Percentiles rank a stretch among this genome's conserved stretches.
Conservation (phyloP, 1,140 invertebrate genomes). For the Brachionus plicatilis region DNA sequence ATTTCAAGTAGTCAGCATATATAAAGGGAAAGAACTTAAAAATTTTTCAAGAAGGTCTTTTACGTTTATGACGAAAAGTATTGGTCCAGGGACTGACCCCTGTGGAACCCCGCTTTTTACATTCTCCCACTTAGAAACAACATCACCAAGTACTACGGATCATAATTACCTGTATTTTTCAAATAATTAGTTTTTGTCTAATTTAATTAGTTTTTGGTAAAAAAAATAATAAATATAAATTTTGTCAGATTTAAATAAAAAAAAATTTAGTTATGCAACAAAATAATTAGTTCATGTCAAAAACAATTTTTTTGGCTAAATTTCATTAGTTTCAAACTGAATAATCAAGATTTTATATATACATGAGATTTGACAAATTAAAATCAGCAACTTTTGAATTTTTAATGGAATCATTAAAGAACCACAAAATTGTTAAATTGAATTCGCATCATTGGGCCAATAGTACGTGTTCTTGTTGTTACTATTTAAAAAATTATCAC, state of each 20-base stretch:
- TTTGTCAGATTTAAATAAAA: not conserved
- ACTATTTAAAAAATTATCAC: not conserved
- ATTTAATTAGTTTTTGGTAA: too few relatives aligned
- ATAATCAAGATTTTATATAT: not conserved
- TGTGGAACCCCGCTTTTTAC: too few relatives aligned
- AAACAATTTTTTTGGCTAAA: not conserved
- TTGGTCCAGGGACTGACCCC: too few relatives aligned
- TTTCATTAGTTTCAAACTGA: not conserved
- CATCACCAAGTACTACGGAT: too few relatives aligned
- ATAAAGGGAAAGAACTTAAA: too few relatives aligned
- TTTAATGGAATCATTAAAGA: not conserved
- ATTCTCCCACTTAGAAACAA: too few relatives aligned
- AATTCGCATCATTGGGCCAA: too few relatives aligned
- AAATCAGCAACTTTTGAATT: not conserved
- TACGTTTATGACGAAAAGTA: too few relatives aligned
- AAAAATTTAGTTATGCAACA: not conserved
- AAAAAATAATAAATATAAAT: not conserved
- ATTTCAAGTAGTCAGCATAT: too few relatives aligned
- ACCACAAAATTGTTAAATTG: too few relatives aligned
- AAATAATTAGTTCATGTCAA: too few relatives aligned
- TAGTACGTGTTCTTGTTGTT: not conserved
- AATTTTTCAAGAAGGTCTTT: too few relatives aligned
- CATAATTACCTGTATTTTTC: not conserved
- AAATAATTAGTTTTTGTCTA: not conserved
- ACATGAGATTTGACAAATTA: not conserved